Percentiles rank a stretch among this genome's conserved stretches.
These are phyloP conservation scores for Phyllotreta cruciferae DNA, from an alignment of 2,888 invertebrate genomes.

Conservation along the genomic window DNA sequence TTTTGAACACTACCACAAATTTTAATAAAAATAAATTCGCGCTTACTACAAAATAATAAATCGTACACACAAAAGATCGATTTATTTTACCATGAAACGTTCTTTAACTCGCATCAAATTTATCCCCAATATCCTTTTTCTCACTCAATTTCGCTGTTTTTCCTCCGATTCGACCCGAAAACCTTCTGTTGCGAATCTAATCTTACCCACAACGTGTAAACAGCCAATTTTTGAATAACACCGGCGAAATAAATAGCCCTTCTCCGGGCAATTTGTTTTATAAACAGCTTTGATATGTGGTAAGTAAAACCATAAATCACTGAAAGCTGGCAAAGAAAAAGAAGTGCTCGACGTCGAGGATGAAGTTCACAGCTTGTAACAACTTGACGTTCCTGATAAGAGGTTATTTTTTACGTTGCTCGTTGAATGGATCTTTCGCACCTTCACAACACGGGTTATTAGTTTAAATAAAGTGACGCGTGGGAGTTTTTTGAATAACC, in stretches of 20 bases:
- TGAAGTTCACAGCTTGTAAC: slow-evolving; percentile 35
- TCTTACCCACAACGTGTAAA: slow-evolving; percentile 28
- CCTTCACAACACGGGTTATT: slow-evolving; percentile 23
- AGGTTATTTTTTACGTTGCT: slow-evolving; percentile 34
- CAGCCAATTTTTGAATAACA: slow-evolving; percentile 33
- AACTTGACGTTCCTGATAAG: slow-evolving; percentile 36
- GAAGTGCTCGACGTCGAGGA: slow-evolving; percentile 29
- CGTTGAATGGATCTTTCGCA: slow-evolving; percentile 31
- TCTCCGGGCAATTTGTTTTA: slow-evolving; percentile 32
- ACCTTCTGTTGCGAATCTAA: slow-evolving; percentile 16
- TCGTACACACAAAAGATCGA: too few species aligned
- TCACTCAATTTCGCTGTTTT: slow-evolving; percentile 18
- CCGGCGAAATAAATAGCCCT: slow-evolving; percentile 33
- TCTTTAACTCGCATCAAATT: not conserved
- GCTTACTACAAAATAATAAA: too few species aligned
- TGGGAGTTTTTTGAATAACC: too few species aligned
- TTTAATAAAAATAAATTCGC: too few species aligned
- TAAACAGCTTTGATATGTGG: slow-evolving; percentile 39
- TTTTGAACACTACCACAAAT: too few species aligned
- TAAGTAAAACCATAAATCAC: slow-evolving; percentile 38
- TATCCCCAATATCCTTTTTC: slow-evolving; percentile 10
- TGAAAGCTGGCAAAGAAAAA: slow-evolving; percentile 29
- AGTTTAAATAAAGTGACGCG: not conserved
- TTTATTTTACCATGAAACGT: too few species aligned
- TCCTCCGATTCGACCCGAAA: slow-evolving; percentile 3